Conservation (phyloP, 2,888 invertebrate genomes). For the Craniophora ligustri region DNA sequence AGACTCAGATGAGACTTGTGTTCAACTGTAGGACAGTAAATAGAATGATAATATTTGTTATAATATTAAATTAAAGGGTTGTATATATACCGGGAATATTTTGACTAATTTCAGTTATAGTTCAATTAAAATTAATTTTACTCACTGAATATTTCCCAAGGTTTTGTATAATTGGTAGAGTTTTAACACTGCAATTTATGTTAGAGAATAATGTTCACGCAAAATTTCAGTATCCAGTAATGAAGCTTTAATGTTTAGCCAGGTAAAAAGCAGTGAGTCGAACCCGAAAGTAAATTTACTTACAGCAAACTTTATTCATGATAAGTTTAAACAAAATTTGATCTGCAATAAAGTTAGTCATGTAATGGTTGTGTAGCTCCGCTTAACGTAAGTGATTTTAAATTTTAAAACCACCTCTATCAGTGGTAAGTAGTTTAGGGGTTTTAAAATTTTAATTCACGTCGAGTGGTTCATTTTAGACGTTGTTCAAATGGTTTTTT, state of each 20-base stretch:
- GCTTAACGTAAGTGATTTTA: conserved; percentile 6
- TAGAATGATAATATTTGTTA: no score
- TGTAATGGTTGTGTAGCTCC: conserved; percentile 4
- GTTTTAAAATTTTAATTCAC: no score
- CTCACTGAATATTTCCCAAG: conserved; percentile 1
- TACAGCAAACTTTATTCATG: conserved; percentile 34
- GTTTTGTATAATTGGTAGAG: neutral
- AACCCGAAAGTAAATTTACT: conserved; percentile 35
- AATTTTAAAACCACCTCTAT: conserved; percentile 10
- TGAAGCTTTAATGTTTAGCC: conserved; percentile 19
- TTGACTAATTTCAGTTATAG: no score
- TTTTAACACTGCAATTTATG: conserved; percentile 15
- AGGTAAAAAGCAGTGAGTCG: conserved; percentile 21
- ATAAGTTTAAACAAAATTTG: conserved; percentile 28
- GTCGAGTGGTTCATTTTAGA: no score
- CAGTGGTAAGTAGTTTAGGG: no score
- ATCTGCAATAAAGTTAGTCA: conserved; percentile 25
- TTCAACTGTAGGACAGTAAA: no score
- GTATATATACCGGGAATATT: no score
- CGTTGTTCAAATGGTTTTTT: no score
- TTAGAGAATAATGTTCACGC: conserved; percentile 7
- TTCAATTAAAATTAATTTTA: neutral
- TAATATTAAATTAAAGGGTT: no score
- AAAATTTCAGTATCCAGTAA: conserved; percentile 14
- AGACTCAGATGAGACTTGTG: no score